These are phyloP conservation scores for Amblyornis subalaris DNA, from an alignment of 2,113 vertebrate species.

Conservation along the genomic window DNA sequence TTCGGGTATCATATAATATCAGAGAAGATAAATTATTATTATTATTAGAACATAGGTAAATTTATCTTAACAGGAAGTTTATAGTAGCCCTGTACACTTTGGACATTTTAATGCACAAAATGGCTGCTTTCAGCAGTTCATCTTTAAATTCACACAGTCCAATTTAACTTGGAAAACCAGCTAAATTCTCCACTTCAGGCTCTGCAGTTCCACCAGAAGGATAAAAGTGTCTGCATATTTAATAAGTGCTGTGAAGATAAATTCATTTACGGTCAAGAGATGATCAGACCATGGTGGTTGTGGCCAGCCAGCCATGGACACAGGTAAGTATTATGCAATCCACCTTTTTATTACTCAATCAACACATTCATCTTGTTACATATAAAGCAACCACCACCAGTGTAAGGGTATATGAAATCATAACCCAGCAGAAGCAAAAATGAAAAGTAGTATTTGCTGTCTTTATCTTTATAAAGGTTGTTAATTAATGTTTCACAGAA, in stretches of 20 bases:
- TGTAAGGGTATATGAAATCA: background rate
- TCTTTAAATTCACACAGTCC: background rate
- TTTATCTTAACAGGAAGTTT: background rate
- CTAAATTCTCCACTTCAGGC: background rate
- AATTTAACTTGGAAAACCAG: background rate
- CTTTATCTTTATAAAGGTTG: slow-evolving; percentile 2
- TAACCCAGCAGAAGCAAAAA: background rate
- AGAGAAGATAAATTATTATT: background rate
- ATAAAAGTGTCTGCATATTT: background rate
- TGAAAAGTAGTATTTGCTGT: background rate
- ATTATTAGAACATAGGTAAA: background rate
- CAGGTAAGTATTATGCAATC: background rate
- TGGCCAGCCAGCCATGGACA: background rate
- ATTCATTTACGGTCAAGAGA: background rate
- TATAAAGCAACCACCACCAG: background rate
- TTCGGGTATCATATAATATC: background rate
- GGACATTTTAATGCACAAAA: background rate
- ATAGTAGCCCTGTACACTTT: background rate
- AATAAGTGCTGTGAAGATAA: background rate
- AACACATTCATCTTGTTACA: background rate
- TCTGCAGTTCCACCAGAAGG: background rate
- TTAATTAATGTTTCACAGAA: slow-evolving; percentile 25
- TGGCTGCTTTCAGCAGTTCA: background rate
- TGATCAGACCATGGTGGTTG: background rate
- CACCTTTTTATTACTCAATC: background rate